Evolutionary conservation across 53 echinoderm and acorn worm genomes (phyloP).

Genomic region (Echinarachnius parma): DNA sequence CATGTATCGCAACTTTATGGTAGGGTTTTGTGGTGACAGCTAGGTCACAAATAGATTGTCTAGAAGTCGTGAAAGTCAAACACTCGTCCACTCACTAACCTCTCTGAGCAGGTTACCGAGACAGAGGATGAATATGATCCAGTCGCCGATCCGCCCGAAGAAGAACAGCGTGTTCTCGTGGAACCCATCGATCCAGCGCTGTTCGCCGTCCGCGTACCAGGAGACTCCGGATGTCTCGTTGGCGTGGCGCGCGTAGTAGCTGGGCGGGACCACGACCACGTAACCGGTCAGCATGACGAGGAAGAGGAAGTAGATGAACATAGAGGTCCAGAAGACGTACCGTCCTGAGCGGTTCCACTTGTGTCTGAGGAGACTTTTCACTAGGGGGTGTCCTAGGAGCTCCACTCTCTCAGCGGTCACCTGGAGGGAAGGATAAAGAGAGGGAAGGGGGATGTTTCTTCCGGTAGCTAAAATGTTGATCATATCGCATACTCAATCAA

Average conservation of each 20-base stretch:
- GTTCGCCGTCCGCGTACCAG: constrained; percentile 67
- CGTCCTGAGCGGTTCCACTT: constrained; percentile 88
- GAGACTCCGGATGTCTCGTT: constrained; percentile 32
- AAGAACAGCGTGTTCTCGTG: constrained; percentile 44
- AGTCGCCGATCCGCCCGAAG: constrained; percentile 74
- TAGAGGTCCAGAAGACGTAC: constrained; percentile 76
- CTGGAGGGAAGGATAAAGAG: too few species aligned
- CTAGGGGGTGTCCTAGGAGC: constrained; percentile 77
- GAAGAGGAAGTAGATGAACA: constrained; percentile 64
- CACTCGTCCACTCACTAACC: too few species aligned
- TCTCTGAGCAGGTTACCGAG: constrained; percentile 70
- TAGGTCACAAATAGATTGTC: too few species aligned
- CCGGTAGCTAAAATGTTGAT: too few species aligned
- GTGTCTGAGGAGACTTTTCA: constrained; percentile 68
- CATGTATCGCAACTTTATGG: too few species aligned
- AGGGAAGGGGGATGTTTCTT: too few species aligned
- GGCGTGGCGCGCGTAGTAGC: constrained; percentile 54
- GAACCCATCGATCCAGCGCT: constrained; percentile 55
- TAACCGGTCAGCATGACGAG: constrained; percentile 84
- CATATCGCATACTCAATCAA: too few species aligned
- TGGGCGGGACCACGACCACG: constrained; percentile 74
- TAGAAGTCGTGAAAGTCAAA: too few species aligned
- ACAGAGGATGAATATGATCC: constrained; percentile 71
- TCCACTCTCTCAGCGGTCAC: constrained; percentile 65
- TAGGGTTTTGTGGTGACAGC: too few species aligned